These are phyloP conservation scores for Sesamia nonagrioides DNA, from an alignment of 1,140 invertebrate species.

Conservation along the genomic window DNA sequence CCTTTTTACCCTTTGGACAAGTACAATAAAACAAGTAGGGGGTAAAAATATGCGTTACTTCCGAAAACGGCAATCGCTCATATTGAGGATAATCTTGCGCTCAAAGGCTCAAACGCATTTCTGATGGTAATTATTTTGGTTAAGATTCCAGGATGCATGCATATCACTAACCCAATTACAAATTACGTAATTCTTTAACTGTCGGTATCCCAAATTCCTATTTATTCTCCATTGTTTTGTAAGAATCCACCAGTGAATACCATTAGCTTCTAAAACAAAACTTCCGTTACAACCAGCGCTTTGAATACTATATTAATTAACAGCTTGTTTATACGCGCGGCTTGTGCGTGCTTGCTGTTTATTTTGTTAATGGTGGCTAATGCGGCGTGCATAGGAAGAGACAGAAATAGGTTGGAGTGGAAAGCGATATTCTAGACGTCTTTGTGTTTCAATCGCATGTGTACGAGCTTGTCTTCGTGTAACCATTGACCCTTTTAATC, in stretches of 20 bases:
- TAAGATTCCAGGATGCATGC: too few species aligned
- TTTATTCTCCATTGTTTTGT: constrained; percentile 25
- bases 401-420: constrained; percentile 13
- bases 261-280: constrained; percentile 36
- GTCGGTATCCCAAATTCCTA: not conserved
- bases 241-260: constrained; percentile 15
- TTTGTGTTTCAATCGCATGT: not conserved
- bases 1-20: too few species aligned
- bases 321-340: constrained; percentile 31
- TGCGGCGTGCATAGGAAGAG: constrained; percentile 10
- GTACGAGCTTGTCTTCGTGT: not conserved
- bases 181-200: not conserved
- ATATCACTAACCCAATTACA: too few species aligned
- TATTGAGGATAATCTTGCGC: too few species aligned
- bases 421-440: not conserved
- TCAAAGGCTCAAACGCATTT: too few species aligned
- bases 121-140: too few species aligned
- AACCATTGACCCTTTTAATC: not conserved
- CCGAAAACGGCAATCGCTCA: too few species aligned
- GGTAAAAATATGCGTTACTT: too few species aligned
- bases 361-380: constrained; percentile 57
- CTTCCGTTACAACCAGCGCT: constrained; percentile 33
- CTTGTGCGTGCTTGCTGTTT: constrained; percentile 50
- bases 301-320: constrained; percentile 46
- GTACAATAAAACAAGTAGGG: too few species aligned